A percentile compares a stretch with the other conserved stretches of the same genome.
Evolutionary conservation across 2,113 vertebrate species (phyloP).

Genomic region (Clupea harengus): DNA sequence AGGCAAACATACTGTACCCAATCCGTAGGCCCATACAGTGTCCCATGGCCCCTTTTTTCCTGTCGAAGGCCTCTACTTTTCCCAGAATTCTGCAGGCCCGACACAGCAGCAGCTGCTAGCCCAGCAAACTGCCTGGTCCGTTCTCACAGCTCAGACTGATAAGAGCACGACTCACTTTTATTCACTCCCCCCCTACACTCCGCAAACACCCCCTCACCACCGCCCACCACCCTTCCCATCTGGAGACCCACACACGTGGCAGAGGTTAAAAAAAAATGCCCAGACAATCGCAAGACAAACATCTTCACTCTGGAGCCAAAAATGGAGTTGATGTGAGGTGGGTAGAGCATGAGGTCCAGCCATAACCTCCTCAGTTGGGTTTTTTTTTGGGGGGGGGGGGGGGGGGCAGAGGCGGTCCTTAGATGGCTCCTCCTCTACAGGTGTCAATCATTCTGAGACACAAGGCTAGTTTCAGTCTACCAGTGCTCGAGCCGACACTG

Average conservation of each 20-base stretch:
- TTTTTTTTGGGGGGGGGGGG: background rate
- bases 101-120: conserved; percentile 13
- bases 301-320: conserved; percentile 25
- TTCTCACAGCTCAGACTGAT: conserved; percentile 5
- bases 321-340: background rate
- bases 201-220: background rate
- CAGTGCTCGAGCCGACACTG: background rate
- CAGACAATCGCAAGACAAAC: background rate
- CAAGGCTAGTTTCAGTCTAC: background rate
- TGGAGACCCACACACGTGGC: background rate
- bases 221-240: background rate
- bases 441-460: background rate
- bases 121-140: background rate
- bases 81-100: background rate
- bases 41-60: conserved; percentile 56
- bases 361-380: too few species aligned
- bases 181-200: background rate
- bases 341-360: conserved; percentile 1
- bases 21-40: conserved; percentile 73
- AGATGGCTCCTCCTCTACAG: background rate
- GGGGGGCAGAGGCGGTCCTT: background rate
- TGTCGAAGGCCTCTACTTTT: background rate
- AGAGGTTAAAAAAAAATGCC: background rate
- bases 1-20: conserved; percentile 65
- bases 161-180: conserved; percentile 35